Evolutionary conservation across 2,797 vertebrate genomes (phyloP), one percentile per base, ranked within the genome.

Genomic region (Gymnothorax javanicus): DNA sequence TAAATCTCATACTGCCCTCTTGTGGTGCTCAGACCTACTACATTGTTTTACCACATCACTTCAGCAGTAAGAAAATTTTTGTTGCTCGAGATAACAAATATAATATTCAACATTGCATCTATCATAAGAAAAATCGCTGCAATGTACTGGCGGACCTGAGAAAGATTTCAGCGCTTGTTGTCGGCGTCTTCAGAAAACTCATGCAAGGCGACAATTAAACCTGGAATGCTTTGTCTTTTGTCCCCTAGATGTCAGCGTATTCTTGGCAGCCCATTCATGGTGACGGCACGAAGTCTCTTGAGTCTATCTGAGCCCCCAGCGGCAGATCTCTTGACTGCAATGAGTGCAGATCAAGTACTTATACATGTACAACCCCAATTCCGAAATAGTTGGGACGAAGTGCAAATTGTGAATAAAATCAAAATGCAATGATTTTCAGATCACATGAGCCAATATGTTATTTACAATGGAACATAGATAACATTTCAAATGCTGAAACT

Each of bases 231-330:
- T 83, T 27, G n/a, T 27, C 50, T 33, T 54, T 57, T 90, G 56
- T 85, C 94, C 96, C 94, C 94, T 91, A 93, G 94, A 85, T 94
- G 95, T 93, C 95, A 89, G 89, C 88, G 77, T 94, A 83, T 27
- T 84, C 87, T 87, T 91, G 50, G 87, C 83, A 57, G 59, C 90
- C 25, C 43, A 83, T 83, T 83, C 59, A 27, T 7, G 82, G 25
- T 8, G 54, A 43, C 56, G 27, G 54, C 56, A 25, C 7, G 58
- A 11, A 27, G 57, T 83, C 57, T 27, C 13, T n/a, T 83, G 7
- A 83, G 58, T 59, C 82, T 58, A n/a, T 3, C 82, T 83, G 12
- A 82, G 25, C 52, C 25, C 33, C 54, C 23, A 58, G 50, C 56
- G 23, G 81, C 58, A 17, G 52, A 33, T 83, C 82, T 83, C 54